phyloP scores from a whole-genome alignment of 1,140 invertebrate genomes.

The Camponotus pennsylvanicus region DNA sequence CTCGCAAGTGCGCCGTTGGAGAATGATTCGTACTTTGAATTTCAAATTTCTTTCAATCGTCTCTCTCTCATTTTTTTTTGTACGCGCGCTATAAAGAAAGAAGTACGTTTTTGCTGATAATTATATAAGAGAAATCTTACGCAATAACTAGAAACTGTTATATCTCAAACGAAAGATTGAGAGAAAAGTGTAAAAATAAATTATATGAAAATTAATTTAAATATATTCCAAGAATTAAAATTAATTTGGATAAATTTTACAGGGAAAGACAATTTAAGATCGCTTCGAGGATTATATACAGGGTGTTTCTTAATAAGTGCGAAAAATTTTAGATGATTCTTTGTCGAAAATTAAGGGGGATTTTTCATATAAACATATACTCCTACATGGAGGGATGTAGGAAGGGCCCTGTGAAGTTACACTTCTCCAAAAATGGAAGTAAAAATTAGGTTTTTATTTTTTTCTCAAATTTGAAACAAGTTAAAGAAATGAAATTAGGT shows the following conservation, averaged over 20 bases:
- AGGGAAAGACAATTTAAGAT: not conserved
- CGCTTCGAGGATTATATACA: not conserved
- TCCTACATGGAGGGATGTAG: too few species aligned
- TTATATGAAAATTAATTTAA: not conserved
- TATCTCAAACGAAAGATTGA: not conserved
- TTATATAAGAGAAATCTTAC: not conserved
- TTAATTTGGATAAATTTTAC: not conserved
- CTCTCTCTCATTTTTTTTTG: not conserved
- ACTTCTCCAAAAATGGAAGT: too few species aligned
- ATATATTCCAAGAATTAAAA: not conserved
- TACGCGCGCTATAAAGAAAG: not conserved
- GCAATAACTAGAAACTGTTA: not conserved
- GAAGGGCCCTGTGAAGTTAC: too few species aligned
- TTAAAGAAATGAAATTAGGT: too few species aligned
- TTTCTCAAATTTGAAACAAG: too few species aligned
- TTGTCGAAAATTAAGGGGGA: too few species aligned
- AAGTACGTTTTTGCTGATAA: not conserved
- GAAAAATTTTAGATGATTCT: too few species aligned
- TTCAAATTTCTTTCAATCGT: slow-evolving; percentile 31
- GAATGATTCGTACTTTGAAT: slow-evolving; percentile 52
- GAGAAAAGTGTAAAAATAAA: not conserved
- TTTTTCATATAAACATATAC: too few species aligned
- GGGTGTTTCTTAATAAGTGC: too few species aligned
- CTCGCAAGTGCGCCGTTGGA: slow-evolving; percentile 31
- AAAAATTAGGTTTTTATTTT: too few species aligned